A percentile compares a stretch with the other conserved stretches of the same genome.
phyloP scores from a whole-genome alignment of 2,888 invertebrate species.

The Synanthedon andrenaeformis region DNA sequence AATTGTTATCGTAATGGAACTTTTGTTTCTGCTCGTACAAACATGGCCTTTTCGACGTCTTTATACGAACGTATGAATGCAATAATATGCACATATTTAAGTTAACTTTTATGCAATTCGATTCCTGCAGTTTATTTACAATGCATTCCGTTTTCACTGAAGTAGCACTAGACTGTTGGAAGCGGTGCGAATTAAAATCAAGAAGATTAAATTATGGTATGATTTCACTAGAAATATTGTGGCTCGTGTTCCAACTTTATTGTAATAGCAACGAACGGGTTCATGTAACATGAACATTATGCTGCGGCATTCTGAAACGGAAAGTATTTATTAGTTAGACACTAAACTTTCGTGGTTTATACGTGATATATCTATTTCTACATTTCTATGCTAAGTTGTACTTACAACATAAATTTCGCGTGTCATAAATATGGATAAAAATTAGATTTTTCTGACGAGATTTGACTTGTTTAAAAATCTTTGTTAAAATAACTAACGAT shows the following conservation, averaged over 20 bases:
- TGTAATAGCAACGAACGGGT: not conserved
- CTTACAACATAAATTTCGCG: no score
- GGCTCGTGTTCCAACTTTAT: not conserved
- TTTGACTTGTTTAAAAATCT: no score
- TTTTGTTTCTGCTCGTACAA: not conserved
- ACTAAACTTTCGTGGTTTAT: no score
- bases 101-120: slow-evolving; percentile 45
- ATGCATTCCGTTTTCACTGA: slow-evolving; percentile 54
- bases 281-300: not conserved
- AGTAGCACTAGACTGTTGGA: slow-evolving; percentile 25
- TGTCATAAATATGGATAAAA: no score
- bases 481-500: no score
- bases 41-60: slow-evolving; percentile 46
- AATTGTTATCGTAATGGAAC: not conserved
- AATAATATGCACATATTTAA: slow-evolving; percentile 66
- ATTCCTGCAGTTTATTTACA: slow-evolving; percentile 42
- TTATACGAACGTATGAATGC: slow-evolving; percentile 52
- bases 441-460: no score
- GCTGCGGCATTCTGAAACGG: not conserved
- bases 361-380: no score
- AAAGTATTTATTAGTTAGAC: no score
- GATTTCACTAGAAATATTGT: slow-evolving; percentile 35
- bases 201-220: slow-evolving; percentile 31
- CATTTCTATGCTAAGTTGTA: no score
- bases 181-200: slow-evolving; percentile 36